Base-by-base conservation (phyloP, 1,140 invertebrate species). In the Rhopalosiphum padi region DNA sequence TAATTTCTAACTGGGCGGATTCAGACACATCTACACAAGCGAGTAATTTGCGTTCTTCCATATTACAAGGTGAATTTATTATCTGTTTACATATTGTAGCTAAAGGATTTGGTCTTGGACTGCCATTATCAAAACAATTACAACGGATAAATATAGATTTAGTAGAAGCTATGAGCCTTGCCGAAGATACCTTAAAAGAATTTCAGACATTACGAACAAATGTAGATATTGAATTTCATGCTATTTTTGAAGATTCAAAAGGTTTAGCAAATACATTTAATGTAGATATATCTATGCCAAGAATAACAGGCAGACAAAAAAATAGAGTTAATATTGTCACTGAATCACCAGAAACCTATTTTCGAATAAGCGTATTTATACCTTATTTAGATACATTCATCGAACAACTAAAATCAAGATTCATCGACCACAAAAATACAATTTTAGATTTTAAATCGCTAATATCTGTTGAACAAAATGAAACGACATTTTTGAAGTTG, bases 101-200 rank as follows among this genome's bases (percentile, higher is more conserved):
- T 82, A 82, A 82, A 35, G 68, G 30, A 82, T 82, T 82, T 82
- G n/a, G 68, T 82, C n/a, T 35, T 82, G 68, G 68, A 82, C 11
- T 82, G 30, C n/a, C n/a, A n/a, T n/a, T 82, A n/a, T 82, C 68
- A 82, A 82, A 82, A 82, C n/a, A 82, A 82, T n/a, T 82, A n/a
- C 68, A 82, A 82, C 30, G 68, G n/a, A n/a, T n/a, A 82, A 82
- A 35, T 82, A 35, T 82, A n/a, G n/a, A 53, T 53, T 53, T 53
- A 53, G 51, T 53, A 53, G 51, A 21, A 53, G 51, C 46, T 48
- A 48, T 48, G 68, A 11, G n/a, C 9, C 68, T 82, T 35, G 68
- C 68, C 18, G 68, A 82, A 82, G n/a, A 82, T 82, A 82, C 68
- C 30, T 35, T 82, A 35, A 82, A n/a, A 82, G 68, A 35, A 82